These are phyloP conservation scores for Taeniopygia guttata DNA, from an alignment of 2,797 vertebrate genomes.

Conservation along the genomic window DNA sequence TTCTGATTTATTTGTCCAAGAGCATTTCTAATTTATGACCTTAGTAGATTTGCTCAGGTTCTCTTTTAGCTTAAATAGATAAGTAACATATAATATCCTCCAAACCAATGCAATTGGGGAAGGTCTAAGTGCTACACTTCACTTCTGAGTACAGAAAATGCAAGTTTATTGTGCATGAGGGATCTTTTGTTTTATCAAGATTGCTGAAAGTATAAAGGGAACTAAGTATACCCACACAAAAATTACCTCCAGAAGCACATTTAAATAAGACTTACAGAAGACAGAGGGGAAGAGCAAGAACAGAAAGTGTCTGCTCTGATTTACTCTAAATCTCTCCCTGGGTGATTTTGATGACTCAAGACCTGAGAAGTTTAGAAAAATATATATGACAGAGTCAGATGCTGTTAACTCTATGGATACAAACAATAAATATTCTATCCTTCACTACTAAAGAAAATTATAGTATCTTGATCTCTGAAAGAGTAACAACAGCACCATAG, in stretches of 20 bases:
- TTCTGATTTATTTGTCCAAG: background rate
- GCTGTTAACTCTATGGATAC: background rate
- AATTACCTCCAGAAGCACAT: background rate
- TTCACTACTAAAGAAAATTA: background rate
- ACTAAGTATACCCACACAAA: background rate
- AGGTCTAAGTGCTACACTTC: background rate
- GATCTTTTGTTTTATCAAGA: conserved; percentile 37
- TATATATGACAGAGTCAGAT: background rate
- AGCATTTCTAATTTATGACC: background rate
- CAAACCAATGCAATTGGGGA: background rate
- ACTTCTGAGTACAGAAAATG: background rate
- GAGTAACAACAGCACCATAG: background rate
- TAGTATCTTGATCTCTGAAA: background rate
- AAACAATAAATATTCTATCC: conserved; percentile 32
- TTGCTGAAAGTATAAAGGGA: conserved; percentile 25
- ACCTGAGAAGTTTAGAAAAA: conserved; percentile 36
- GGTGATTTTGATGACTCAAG: conserved; percentile 44
- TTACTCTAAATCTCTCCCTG: conserved; percentile 23
- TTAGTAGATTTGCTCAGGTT: background rate
- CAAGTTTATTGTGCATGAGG: background rate
- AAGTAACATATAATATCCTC: background rate
- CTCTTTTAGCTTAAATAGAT: background rate
- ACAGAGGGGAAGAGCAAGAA: background rate
- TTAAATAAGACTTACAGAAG: background rate
- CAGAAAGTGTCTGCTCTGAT: background rate